A percentile compares a stretch with the other conserved stretches of the same genome.
These are phyloP conservation scores for Caenorhabditis parvicauda DNA, from an alignment of 2,888 invertebrate species.

Conservation along the genomic window DNA sequence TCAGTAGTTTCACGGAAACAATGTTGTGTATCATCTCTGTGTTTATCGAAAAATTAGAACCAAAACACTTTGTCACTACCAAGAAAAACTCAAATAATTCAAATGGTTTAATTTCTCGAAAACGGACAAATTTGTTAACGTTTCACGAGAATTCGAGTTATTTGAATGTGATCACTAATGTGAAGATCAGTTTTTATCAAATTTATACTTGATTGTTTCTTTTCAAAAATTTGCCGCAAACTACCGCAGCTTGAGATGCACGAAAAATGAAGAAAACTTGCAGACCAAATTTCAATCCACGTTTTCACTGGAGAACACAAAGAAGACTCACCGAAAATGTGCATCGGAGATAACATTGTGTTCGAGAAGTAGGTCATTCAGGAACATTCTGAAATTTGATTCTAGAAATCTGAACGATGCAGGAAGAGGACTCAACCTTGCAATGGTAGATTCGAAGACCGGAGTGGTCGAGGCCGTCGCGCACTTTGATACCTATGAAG, in stretches of 20 bases:
- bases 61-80: no score
- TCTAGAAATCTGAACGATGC: constrained; percentile 65
- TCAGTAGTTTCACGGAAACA: no score
- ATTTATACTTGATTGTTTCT: background rate
- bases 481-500: constrained; percentile 68
- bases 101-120: no score
- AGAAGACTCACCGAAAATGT: constrained; percentile 67
- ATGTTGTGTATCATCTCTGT: no score
- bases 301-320: constrained; percentile 65
- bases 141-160: no score
- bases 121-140: no score
- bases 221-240: background rate
- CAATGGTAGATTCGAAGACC: constrained; percentile 65
- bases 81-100: background rate
- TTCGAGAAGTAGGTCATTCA: constrained; percentile 26
- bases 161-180: no score
- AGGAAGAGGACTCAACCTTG: constrained; percentile 69
- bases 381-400: background rate
- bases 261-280: background rate
- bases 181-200: no score
- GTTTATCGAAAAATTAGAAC: no score
- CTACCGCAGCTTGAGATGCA: background rate
- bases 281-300: constrained; percentile 30
- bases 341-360: constrained; percentile 65
- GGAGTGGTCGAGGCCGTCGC: constrained; percentile 65